Evolutionary conservation across 2,888 invertebrate species (phyloP), one percentile per base, ranked within the genome.

Genomic region (Dynastes tityus): DNA sequence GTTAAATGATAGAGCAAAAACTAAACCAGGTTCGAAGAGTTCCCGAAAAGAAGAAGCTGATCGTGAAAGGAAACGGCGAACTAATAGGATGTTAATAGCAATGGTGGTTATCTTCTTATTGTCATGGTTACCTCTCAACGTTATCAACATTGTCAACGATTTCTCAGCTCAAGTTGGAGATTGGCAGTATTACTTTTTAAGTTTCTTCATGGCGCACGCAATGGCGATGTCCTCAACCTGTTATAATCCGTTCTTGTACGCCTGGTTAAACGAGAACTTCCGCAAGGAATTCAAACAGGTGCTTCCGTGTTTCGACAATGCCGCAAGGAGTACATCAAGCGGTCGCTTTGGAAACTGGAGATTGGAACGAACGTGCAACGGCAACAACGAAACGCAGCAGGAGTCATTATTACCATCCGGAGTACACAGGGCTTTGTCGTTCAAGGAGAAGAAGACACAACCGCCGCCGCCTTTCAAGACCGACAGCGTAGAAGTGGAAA

Each of bases 61-160:
- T 86, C 93, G 97, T 74, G 95, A 95, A 85, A 91, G 98, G 78
- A 98, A 98, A 86, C 92, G 95, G 76, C 91, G 97, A 58, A 98
- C 98, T 6, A 98, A 99, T 88, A 93, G 97, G 82, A 99, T 99
- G 99, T 90, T 99, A 79, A 97, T 99, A 80, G 95, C 97, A 1
- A 99, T 99, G 99, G 99, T 96, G 9, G 94, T 95, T 11, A 97
- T 99, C 76, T 99, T 99, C 87, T 96, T 97, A 0, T 90, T 97
- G n/a, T 98, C 98, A 49, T 99, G 99, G 97, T 89, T 97, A 76
- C 97, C 97, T 83, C 90, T 99, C 79, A 99, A 99, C 87, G 89
- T 95, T 74, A 94, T 97, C 83, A 98, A 98, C 87, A 92, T 98
- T 51, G 91, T 96, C 84, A 94, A 94, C 85, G 96, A 97, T 86